Evolutionary conservation across 2,797 vertebrate genomes (phyloP).

Genomic region (Brotula barbata): DNA sequence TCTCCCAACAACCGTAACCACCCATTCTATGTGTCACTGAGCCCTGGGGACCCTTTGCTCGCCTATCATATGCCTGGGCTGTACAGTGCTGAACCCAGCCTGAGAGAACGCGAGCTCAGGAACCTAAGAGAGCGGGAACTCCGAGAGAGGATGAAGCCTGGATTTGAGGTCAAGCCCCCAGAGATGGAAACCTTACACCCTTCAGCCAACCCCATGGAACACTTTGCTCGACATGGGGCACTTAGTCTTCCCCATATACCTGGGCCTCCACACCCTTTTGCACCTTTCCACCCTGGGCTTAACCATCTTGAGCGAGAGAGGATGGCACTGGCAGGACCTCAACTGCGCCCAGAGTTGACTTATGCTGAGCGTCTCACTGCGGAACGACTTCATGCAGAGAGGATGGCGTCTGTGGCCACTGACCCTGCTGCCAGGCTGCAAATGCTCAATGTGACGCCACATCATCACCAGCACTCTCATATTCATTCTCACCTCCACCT

Average conservation of each 20-base stretch:
- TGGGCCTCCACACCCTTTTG: constrained; percentile 86
- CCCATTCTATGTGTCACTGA: constrained; percentile 94
- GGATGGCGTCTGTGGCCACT: constrained; percentile 92
- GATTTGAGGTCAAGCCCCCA: constrained; percentile 95
- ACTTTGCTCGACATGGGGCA: constrained; percentile 92
- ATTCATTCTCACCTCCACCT: constrained; percentile 99
- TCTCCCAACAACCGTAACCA: constrained; percentile 95
- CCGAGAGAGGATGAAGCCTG: constrained; percentile 96
- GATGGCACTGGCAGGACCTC: constrained; percentile 86
- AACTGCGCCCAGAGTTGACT: constrained; percentile 92
- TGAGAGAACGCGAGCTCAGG: constrained; percentile 92
- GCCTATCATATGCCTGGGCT: constrained; percentile 97
- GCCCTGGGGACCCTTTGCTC: constrained; percentile 90
- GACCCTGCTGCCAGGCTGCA: constrained; percentile 93
- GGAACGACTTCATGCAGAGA: constrained; percentile 94
- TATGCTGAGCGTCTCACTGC: constrained; percentile 96
- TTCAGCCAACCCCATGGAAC: constrained; percentile 95
- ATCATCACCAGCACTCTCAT: constrained; percentile 99
- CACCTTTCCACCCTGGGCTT: constrained; percentile 90
- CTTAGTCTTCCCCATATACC: constrained; percentile 90
- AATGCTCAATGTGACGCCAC: constrained; percentile 98
- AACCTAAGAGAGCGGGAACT: constrained; percentile 93
- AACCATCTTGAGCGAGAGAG: constrained; percentile 92
- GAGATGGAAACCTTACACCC: constrained; percentile 93
- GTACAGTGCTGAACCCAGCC: constrained; percentile 89